Percentiles rank a stretch among this genome's conserved stretches.
phyloP scores from a whole-genome alignment of 2,797 vertebrate genomes.

The Petrocephalus sullivani region DNA sequence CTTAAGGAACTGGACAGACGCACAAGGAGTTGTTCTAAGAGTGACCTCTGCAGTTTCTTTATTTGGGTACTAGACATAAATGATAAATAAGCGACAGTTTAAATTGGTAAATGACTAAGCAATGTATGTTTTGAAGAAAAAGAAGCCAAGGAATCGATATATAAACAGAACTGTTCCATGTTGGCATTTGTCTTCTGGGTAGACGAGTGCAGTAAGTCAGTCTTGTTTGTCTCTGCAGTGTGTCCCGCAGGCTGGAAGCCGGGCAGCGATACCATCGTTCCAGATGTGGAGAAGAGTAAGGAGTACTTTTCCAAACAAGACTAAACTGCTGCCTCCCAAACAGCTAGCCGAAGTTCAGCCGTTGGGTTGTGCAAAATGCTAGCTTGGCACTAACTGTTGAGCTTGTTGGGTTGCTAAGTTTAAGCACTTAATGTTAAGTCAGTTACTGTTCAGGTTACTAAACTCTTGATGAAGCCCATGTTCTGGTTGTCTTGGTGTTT shows the following conservation, averaged over 20 bases:
- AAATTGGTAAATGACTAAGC: neutral
- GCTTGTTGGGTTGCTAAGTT: neutral
- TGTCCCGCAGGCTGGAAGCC: conserved; percentile 88
- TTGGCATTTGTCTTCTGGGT: neutral
- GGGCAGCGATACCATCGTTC: conserved; percentile 80
- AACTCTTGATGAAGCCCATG: neutral
- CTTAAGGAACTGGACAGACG: neutral
- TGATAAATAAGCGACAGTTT: neutral
- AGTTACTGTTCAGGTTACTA: neutral
- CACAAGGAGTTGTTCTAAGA: neutral
- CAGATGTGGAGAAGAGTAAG: conserved; percentile 81
- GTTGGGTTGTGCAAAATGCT: neutral
- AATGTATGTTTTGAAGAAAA: neutral
- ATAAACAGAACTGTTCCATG: neutral
- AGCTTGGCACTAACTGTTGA: neutral
- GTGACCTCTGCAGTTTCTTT: neutral
- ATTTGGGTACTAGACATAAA: neutral
- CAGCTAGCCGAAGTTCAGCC: neutral
- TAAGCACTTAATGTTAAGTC: conserved; percentile 11
- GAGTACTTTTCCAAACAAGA: conserved; percentile 77
- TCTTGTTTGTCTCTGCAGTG: conserved; percentile 53
- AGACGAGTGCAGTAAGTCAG: neutral
- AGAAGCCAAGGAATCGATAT: neutral
- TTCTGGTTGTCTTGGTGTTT: neutral
- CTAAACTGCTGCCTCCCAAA: neutral